Evolutionary conservation across 1,140 invertebrate genomes (phyloP), one percentile per base, ranked within the genome.

Genomic region (Tigriopus japonicus): DNA sequence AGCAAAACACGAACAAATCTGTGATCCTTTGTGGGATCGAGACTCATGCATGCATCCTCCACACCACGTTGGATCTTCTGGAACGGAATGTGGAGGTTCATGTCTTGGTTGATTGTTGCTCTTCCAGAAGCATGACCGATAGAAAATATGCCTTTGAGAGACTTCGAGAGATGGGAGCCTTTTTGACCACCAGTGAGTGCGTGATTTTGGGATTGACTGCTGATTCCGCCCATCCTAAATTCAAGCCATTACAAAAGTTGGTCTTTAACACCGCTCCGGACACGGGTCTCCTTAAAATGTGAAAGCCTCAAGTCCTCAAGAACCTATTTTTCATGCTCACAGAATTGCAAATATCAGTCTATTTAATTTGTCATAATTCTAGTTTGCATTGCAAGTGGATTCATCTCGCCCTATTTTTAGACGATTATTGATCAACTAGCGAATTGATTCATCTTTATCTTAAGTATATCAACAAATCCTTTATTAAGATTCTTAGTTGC

Each of bases 21-120:
- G 60, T 83, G 40, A 66, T 82, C 40, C 64, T 83, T 0, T 82
- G 80, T 71, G 81, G 81, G 6, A 83, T 83, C 63, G 81, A 83
- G 67, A 72, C 78, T 6, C 81, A 83, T 67, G 81, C 78, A 6
- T 83, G 81, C 68, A 73, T 83, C 6, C 76, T 78, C 63, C 75
- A 78, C 63, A 82, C 79, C 40, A 73, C 74, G 1, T 65, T 82
- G 14, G 75, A 78, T 66, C 68, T 81, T 5, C 60, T 79, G 9
- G 74, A 78, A 58, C 70, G 71, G 62, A 74, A 75, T 6, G 76
- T 71, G 65, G 17, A 59, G 17, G 58, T 59, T 59, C 42, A 52
- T 24, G 42, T 59, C 49, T 23, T 42, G 13, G 58, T 59, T 13
- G 58, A 59, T 49, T 59, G 58, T 49, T 35, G 15, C 13, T 42